These are phyloP conservation scores for Linepithema humile DNA, from an alignment of 1,140 invertebrate species.

Conservation along the genomic window DNA sequence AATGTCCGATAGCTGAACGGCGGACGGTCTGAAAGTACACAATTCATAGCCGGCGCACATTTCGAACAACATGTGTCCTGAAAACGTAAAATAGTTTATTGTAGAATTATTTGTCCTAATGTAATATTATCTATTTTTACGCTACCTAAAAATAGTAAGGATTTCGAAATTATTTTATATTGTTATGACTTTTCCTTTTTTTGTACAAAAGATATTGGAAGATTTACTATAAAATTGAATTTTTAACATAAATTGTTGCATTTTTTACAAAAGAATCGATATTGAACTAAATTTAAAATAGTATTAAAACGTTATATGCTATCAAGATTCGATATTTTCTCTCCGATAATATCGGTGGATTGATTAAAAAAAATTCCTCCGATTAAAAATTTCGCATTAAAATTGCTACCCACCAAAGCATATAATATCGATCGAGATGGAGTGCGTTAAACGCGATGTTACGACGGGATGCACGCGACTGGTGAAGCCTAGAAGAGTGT, in stretches of 20 bases:
- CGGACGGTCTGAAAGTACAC: conserved; percentile 89
- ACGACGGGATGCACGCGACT: conserved; percentile 88
- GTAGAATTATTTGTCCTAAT: neutral
- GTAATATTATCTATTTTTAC: too few relatives aligned
- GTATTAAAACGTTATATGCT: neutral
- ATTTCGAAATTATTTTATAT: neutral
- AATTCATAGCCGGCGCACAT: conserved; percentile 95
- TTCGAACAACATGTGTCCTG: conserved; percentile 93
- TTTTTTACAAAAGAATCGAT: neutral
- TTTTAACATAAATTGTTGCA: neutral
- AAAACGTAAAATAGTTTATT: conserved; percentile 42
- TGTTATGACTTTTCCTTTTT: neutral
- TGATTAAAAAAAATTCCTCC: neutral
- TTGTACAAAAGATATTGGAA: neutral
- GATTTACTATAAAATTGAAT: neutral
- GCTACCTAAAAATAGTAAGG: neutral
- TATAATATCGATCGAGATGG: conserved; percentile 88
- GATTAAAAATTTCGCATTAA: neutral
- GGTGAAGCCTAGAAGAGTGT: conserved; percentile 91
- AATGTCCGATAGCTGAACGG: conserved; percentile 90
- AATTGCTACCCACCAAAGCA: conserved; percentile 88
- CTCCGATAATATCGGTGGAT: neutral
- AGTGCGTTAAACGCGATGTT: conserved; percentile 83
- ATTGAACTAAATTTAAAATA: neutral
- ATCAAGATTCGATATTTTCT: neutral